Evolutionary conservation across 2,888 invertebrate species (phyloP), one percentile per base, ranked within the genome.

Genomic region (Eupithecia exiguata): DNA sequence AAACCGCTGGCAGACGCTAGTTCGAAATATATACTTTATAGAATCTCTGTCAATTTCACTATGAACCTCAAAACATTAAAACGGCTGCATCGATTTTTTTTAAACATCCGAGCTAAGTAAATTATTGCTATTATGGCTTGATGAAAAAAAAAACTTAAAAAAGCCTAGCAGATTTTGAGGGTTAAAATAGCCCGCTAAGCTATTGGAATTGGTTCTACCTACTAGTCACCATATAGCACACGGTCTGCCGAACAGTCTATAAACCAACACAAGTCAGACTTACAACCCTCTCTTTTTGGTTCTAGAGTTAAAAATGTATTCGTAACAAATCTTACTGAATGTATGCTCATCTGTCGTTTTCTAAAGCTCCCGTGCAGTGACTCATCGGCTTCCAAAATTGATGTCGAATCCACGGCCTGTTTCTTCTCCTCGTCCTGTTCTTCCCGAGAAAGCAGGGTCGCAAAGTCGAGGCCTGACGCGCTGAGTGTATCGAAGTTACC

Each of bases 401-500:
- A 65, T 10, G 38, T 79, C 66, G 81, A 76, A 14, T 89, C 88
- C 0, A 80, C 68, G 0, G 82, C 78, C 0, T 86, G 85, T 67
- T 88, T 90, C 72, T 88, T 90, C 68, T 90, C 90, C 0, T 92
- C 92, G 58, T 92, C 91, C 0, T 93, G 93, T 66, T 95, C 93
- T 2, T 93, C 92, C 12, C 95, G 94, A 0, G 95, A 95, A 74
- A 98, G 87, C 76, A 98, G 88, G 83, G 96, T 95, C 0, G 97
- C 97, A 88, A 98, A 97, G 89, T 98, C 96, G 81, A 97, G 88
- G 0, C 97, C 97, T 7, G 96, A 96, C 6, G 95, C 96, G 79
- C 96, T 96, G 3, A 98, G 91, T 2, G 97, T 96, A 25, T 96
- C 96, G 85, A 96, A 98, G 73, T 96, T 96, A 70, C 96, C 96